Evolutionary conservation across 1,140 invertebrate genomes (phyloP).

Genomic region (Callitettix versicolor): DNA sequence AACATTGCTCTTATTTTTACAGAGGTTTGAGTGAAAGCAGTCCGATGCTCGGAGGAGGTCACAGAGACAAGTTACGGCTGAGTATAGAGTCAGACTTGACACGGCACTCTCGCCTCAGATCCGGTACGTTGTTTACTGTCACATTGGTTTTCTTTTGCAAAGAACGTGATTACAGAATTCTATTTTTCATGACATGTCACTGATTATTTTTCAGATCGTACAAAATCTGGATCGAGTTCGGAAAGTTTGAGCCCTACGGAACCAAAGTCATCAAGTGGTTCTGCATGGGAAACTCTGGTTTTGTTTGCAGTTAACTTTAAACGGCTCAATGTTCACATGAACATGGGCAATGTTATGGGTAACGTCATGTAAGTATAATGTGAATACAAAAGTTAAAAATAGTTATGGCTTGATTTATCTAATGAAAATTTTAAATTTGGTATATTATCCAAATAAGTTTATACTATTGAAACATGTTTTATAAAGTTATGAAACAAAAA

Average conservation of each 20-base stretch:
- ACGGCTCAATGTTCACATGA: constrained; percentile 91
- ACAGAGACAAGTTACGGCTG: constrained; percentile 42
- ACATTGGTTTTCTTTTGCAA: neutral
- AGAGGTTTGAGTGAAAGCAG: constrained; percentile 30
- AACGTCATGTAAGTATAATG: constrained; percentile 71
- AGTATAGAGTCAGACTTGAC: constrained; percentile 40
- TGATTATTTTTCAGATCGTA: constrained; percentile 2
- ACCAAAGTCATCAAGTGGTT: constrained; percentile 33
- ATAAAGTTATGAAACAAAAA: no score
- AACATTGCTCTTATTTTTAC: neutral
- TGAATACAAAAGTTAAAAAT: no score
- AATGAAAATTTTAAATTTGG: no score
- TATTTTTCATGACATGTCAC: neutral
- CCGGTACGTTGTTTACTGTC: neutral
- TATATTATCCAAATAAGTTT: no score
- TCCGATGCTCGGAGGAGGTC: constrained; percentile 33
- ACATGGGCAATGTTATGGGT: constrained; percentile 98
- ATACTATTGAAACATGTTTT: no score
- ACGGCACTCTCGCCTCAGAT: constrained; percentile 6
- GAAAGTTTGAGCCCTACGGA: constrained; percentile 39
- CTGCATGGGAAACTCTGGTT: constrained; percentile 89
- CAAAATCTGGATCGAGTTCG: constrained; percentile 23
- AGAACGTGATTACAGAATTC: neutral
- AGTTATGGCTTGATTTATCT: no score
- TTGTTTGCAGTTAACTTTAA: constrained; percentile 93